Evolutionary conservation across 2,113 vertebrate genomes (phyloP).

Genomic region (Ahaetulla prasina): DNA sequence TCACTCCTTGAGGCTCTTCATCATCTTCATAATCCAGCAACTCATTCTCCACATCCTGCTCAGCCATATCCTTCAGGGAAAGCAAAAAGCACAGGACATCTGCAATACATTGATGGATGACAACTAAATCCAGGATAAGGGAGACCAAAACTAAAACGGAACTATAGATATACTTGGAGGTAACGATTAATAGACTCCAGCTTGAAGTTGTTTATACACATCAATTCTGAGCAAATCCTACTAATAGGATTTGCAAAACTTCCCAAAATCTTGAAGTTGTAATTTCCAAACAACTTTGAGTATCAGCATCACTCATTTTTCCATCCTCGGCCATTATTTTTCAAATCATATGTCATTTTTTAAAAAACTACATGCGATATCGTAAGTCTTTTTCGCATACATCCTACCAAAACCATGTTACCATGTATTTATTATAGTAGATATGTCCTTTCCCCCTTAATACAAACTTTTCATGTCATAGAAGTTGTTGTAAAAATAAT

Average conservation of each 20-base stretch:
- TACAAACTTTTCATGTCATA: neutral
- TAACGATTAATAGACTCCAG: neutral
- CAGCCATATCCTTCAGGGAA: slow-evolving; percentile 65
- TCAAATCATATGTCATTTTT: neutral
- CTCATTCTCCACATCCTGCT: slow-evolving; percentile 80
- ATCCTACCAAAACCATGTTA: neutral
- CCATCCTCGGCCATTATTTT: neutral
- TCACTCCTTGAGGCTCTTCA: slow-evolving; percentile 69
- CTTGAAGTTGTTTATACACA: neutral
- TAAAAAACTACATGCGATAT: neutral
- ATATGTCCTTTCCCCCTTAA: neutral
- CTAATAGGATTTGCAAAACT: too few species aligned
- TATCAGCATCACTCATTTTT: neutral
- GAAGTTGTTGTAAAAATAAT: too few species aligned
- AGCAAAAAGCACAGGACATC: neutral
- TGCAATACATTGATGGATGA: neutral
- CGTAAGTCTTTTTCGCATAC: neutral
- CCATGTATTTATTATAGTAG: neutral
- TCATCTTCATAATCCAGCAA: slow-evolving; percentile 84
- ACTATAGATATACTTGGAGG: neutral
- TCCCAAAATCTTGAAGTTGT: neutral
- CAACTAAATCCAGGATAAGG: neutral
- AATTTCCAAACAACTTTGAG: neutral
- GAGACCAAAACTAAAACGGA: neutral
- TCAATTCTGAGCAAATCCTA: neutral